Conservation (phyloP, 1,140 invertebrate species). For the Zophobas atratus region DNA sequence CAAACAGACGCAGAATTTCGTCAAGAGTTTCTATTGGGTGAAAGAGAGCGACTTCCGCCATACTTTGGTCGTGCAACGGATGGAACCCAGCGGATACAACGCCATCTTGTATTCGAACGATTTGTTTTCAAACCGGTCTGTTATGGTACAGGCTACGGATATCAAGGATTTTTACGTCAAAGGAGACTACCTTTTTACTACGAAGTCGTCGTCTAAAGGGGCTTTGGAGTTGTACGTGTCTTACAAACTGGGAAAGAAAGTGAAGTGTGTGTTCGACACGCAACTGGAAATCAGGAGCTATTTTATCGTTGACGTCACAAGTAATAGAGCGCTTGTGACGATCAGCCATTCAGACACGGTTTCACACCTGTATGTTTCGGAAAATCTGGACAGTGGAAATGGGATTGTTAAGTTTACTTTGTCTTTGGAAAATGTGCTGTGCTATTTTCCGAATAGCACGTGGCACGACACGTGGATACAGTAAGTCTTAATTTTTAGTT, state of each 20-base stretch:
- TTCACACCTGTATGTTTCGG: conserved; percentile 86
- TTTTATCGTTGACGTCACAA: conserved; percentile 87
- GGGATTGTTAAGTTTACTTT: conserved; percentile 79
- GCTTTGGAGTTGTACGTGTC: conserved; percentile 85
- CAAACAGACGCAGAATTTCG: conserved; percentile 77
- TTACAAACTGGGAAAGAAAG: conserved; percentile 79
- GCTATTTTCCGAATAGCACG: conserved; percentile 85
- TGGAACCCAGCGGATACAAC: conserved; percentile 75
- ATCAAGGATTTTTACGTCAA: conserved; percentile 87
- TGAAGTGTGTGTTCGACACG: conserved; percentile 82
- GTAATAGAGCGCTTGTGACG: conserved; percentile 85
- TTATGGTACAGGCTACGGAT: conserved; percentile 75
- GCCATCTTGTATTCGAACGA: conserved; percentile 73
- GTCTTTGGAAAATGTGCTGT: conserved; percentile 87
- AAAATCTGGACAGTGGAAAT: conserved; percentile 72
- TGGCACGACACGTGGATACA: conserved; percentile 88
- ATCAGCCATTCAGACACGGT: conserved; percentile 83
- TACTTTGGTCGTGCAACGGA: conserved; percentile 80
- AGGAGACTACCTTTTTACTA: conserved; percentile 90
- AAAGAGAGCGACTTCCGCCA: conserved; percentile 65
- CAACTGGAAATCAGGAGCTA: conserved; percentile 79
- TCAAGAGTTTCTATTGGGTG: conserved; percentile 85
- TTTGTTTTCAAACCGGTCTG: conserved; percentile 67
- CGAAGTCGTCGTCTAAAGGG: conserved; percentile 69
- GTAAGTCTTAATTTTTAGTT: conserved; percentile 72